These are phyloP conservation scores for Cuniculus paca DNA, from an alignment of 2,797 vertebrate species.

Conservation along the genomic window DNA sequence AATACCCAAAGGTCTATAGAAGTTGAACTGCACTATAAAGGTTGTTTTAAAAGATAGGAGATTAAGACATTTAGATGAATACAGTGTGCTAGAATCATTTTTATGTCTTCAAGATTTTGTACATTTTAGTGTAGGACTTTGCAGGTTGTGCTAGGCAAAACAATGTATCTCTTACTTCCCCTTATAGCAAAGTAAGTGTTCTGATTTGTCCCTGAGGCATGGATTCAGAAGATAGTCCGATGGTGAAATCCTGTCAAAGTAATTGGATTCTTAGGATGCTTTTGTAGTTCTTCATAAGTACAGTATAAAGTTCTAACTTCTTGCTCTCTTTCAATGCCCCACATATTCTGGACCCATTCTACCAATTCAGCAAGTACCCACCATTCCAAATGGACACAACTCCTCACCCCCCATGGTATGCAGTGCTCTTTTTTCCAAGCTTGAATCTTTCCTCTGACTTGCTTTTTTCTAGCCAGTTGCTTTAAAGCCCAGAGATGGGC, in stretches of 20 bases:
- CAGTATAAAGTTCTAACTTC: constrained; percentile 85
- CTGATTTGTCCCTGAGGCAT: constrained; percentile 10
- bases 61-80: neutral
- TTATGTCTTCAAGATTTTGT: constrained; percentile 15
- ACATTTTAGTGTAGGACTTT: neutral
- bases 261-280: constrained; percentile 77
- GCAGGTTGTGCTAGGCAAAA: constrained; percentile 12
- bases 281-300: constrained; percentile 79
- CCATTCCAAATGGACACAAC: constrained; percentile 86
- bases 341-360: constrained; percentile 87
- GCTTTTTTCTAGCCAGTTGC: constrained; percentile 69
- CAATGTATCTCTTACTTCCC: constrained; percentile 7
- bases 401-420: constrained; percentile 86
- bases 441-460: constrained; percentile 35
- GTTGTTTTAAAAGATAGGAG: neutral
- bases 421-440: constrained; percentile 80
- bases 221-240: constrained; percentile 33
- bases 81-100: neutral
- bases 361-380: constrained; percentile 87
- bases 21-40: constrained; percentile 32
- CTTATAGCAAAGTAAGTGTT: constrained; percentile 15
- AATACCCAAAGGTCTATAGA: neutral
- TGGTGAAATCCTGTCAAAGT: constrained; percentile 58
- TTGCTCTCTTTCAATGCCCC: constrained; percentile 86
- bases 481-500: constrained; percentile 61